phyloP scores from a whole-genome alignment of 2,113 vertebrate genomes.

The Strix aluco region DNA sequence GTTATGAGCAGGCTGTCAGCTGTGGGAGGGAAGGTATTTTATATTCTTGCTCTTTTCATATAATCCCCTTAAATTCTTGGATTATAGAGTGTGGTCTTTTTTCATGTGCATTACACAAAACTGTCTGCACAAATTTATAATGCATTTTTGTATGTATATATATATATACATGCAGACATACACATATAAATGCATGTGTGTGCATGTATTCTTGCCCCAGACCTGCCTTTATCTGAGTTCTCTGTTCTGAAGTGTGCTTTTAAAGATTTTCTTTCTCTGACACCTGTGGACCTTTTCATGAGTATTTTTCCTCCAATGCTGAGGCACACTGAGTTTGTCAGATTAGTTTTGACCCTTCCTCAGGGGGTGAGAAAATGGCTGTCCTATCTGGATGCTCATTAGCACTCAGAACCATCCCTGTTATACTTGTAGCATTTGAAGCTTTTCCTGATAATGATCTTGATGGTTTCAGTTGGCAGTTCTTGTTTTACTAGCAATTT shows the following conservation, averaged over 20 bases:
- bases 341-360: conserved; percentile 51
- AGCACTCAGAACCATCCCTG: conserved; percentile 20
- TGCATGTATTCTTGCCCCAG: background rate
- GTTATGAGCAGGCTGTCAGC: background rate
- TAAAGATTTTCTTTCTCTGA: conserved; percentile 12
- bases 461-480: conserved; percentile 41
- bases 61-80: background rate
- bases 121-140: background rate
- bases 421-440: conserved; percentile 50
- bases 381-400: conserved; percentile 55
- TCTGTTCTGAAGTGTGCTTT: background rate
- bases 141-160: background rate
- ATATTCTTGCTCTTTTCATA: background rate
- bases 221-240: background rate
- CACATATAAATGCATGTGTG: background rate
- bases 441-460: conserved; percentile 59
- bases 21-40: background rate
- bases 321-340: conserved; percentile 28
- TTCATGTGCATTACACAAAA: background rate
- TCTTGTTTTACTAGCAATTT: conserved; percentile 50
- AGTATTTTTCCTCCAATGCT: background rate
- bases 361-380: conserved; percentile 17
- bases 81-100: background rate
- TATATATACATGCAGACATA: background rate
- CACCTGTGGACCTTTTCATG: conserved; percentile 31